Percentiles rank a stretch among this genome's conserved stretches.
Conservation (phyloP, 2,888 invertebrate genomes). For the Heliconius aoede region DNA sequence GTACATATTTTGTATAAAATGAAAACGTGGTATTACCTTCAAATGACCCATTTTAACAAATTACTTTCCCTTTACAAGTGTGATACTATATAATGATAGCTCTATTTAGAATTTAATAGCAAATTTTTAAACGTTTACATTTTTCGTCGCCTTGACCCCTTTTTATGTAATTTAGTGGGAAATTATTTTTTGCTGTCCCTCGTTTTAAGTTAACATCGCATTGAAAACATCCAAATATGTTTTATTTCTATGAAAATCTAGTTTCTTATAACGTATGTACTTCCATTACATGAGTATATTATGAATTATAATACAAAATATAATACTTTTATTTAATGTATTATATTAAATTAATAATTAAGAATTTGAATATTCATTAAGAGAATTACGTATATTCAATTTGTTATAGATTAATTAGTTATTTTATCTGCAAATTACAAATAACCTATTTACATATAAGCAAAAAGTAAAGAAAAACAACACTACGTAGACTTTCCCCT, state of each 20-base stretch:
- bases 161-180: constrained; percentile 9
- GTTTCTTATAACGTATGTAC: too few relatives aligned
- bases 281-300: too few relatives aligned
- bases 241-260: neutral
- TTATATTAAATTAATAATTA: too few relatives aligned
- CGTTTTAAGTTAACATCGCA: neutral
- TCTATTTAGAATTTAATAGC: constrained; percentile 15
- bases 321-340: too few relatives aligned
- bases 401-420: too few relatives aligned
- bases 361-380: neutral
- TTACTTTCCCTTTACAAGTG: neutral
- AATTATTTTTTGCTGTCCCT: neutral
- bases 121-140: neutral
- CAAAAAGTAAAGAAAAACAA: neutral
- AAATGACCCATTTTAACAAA: constrained; percentile 12
- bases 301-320: neutral
- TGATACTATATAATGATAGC: neutral
- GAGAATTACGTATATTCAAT: too few relatives aligned
- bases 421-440: too few relatives aligned
- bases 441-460: too few relatives aligned
- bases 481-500: neutral
- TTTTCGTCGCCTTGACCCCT: constrained; percentile 8
- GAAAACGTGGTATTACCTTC: neutral
- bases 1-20: neutral
- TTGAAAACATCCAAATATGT: neutral